Percentiles rank a stretch among this genome's conserved stretches.
Conservation (phyloP, 2,797 vertebrate genomes). For the Neomorphus geoffroyi region DNA sequence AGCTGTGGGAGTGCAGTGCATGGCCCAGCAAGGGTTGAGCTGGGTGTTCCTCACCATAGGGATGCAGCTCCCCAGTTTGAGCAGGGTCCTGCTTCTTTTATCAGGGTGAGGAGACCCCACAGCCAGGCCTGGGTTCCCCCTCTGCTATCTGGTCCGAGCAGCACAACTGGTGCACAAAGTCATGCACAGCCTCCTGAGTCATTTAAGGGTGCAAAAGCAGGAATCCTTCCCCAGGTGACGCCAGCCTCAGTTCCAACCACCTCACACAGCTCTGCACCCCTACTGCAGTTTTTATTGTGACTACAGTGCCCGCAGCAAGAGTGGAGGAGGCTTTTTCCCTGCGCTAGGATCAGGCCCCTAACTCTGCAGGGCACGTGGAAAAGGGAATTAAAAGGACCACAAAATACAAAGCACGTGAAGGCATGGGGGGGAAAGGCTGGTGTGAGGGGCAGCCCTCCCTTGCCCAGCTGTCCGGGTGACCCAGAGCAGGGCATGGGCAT, state of each 20-base stretch:
- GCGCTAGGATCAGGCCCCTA: conserved; percentile 39
- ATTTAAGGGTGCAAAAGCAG: not conserved
- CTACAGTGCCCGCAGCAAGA: conserved; percentile 22
- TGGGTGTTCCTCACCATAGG: no score
- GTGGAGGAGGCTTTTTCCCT: not conserved
- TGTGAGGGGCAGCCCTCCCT: not conserved
- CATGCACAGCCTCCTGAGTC: not conserved
- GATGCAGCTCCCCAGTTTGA: not conserved
- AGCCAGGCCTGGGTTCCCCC: not conserved
- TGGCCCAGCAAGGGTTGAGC: no score
- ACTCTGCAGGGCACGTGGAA: not conserved
- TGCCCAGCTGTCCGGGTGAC: not conserved
- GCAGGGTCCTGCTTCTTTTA: no score
- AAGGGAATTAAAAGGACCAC: not conserved
- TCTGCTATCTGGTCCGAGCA: fast-evolving
- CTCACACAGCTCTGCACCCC: not conserved
- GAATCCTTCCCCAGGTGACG: not conserved
- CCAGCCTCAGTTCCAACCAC: not conserved
- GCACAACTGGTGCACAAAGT: not conserved
- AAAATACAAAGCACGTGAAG: not conserved
- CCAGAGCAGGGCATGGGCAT: not conserved
- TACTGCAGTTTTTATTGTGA: conserved; percentile 40
- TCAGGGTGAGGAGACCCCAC: not conserved
- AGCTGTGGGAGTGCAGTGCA: no score
- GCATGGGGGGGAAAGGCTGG: not conserved